Base-by-base conservation (phyloP, 2,888 invertebrate genomes). In the Criorhina ranunculi region DNA sequence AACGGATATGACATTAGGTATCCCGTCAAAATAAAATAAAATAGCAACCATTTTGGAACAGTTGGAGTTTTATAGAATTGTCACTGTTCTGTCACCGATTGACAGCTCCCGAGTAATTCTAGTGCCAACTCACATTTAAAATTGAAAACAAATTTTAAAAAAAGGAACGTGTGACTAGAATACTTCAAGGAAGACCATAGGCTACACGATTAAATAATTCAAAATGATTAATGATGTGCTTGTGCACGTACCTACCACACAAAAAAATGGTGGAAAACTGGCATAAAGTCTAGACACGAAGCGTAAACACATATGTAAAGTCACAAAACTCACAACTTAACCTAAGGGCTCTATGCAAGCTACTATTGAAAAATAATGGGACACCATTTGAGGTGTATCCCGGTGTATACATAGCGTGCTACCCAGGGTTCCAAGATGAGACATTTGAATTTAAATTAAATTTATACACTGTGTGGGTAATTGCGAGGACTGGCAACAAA, bases 361-460 rank as follows among this genome's bases (percentile, higher is more conserved):
- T 35, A 19, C 55, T 53, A 62, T 33, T 81, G 24, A 66, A 66
- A 37, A 67, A 33, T 73, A 76, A 81, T 76, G 66, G 35, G 29
- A 77, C 66, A 53, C 53, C 53, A 60, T 60, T 76, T 64, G 46
- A 51, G 69, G 49, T 64, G 57, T 62, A 62, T 55, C 40, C 35
- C 33, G n/a, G n/a, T n/a, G 24, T 42, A 19, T 49, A 40, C 33
- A 5, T 6, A 40, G 8, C 11, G 44, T 9, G 59, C 24, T 0
- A 12, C 5, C 15, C 42, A n/a, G n/a, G 35, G 15, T 11, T 31
- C 40, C 66, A 51, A 42, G 24, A 72, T 46, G 59, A 55, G 55
- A 67, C 83, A 83, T 83, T 78, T 78, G 67, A 83, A 83, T 83
- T 83, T 78, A 83, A 83, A 83, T 83, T 78, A 78, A 62, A 73